Evolutionary conservation across 2,797 vertebrate species (phyloP), one percentile per base, ranked within the genome.

Genomic region (Mionectes olivaceus): DNA sequence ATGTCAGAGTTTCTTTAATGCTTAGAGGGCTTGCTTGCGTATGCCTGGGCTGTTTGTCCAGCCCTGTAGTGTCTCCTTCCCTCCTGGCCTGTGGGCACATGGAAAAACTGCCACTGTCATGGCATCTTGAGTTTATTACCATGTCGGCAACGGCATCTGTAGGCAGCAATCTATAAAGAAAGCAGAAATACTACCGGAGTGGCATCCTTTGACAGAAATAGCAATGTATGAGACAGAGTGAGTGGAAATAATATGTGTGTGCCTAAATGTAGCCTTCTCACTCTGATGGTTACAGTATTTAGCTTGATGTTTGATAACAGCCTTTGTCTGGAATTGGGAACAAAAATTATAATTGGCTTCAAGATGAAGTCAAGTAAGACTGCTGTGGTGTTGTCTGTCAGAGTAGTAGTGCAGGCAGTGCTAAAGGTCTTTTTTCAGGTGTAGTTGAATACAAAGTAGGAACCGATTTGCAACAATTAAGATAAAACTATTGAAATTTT

Each of bases 151-250:
- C 56, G 18, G 35, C 49, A 70, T 85, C 71, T 60, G 46, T 60
- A 84, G 53, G 64, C 50, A 39, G 28, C 27, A 37, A 5, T 46
- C 64, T 77, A 21, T 46, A 68, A 74, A 39, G 43, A 73, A 83
- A 83, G 41, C 33, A 28, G n/a, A 73, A 41, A 47, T 67, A 53
- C 30, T 68, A 50, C 56, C 2, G 1, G 28, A 69, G 55, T 57
- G 41, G n/a, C 39, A 32, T 75, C 43, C 94, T 91, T 84, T 87
- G 52, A 50, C 41, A 84, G 57, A 80, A 73, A 86, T 24, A 86
- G 47, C 47, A 30, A 18, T 32, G 10, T 63, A 35, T n/a, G 37
- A 73, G 83, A 63, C 30, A 46, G 57, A 69, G 53, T 65, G 44
- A 70, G 33, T 49, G 57, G 74, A 59, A 89, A 52, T 78, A 84